Evolutionary conservation across 2,113 vertebrate species (phyloP), one percentile per base, ranked within the genome.

Genomic region (Lophius piscatorius): DNA sequence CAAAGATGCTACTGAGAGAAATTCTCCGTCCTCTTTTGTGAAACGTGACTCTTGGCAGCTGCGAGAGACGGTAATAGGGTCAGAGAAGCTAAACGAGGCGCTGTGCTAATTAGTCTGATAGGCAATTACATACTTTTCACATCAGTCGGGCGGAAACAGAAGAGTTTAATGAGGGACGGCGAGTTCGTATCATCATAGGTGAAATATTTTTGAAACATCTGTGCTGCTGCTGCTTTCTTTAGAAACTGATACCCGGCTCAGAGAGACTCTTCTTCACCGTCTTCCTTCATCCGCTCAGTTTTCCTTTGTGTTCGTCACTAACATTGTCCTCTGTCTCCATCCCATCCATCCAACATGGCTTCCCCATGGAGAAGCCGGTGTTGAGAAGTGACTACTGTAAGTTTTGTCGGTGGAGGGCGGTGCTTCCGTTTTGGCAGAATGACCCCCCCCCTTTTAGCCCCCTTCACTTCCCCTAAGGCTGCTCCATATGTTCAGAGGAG

Each of bases 381-480:
- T 5, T 40, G 38, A 17, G 2, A 16, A n/a, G n/a, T n/a, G n/a
- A n/a, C n/a, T n/a, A n/a, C 3, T 42, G 76, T 66, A 76, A 76
- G 69, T 82, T 40, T 6, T 18, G 12, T 23, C 4, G 2, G n/a
- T 39, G 51, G 21, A 62, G 42, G 41, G 21, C 6, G 28, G 23
- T 5, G 40, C 4, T 81, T 87, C 65, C 41, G 31, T 40, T 74
- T 52, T 51, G 61, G 70, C 75, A 79, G 42, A 62, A 36, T 23
- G 38, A 29, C 54, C 61, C 70, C 23, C 42, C 7, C 70, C 23
- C 42, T 4, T 42, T 35, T 12, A 6, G 47, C 57, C 14, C 52
- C 13, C 74, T 65, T 61, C 65, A 22, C 69, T 68, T 65, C 61
- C 81, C 83, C 82, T 77, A 58, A 1, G 80, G 85, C 74, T 60